Base-by-base conservation (phyloP, 2,888 invertebrate species). In the Melanophora roralis region DNA sequence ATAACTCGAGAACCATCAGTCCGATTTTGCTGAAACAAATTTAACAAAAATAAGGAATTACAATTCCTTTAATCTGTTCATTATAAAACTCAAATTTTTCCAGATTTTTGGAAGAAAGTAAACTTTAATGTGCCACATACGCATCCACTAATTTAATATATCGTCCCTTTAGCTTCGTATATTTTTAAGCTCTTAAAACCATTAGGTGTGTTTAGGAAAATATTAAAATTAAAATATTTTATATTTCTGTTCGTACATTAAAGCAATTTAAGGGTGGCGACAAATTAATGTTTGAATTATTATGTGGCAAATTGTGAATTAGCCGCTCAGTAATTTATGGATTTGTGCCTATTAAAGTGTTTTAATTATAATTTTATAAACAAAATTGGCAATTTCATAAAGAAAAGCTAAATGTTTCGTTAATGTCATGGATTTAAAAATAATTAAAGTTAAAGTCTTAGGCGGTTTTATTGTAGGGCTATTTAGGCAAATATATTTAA, bases 261-360 rank as follows among this genome's bases (percentile, higher is more conserved):
- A 55, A 62, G 23, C 34, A 59, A 60, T 55, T 83, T 75, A 68
- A 64, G 78, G 76, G 81, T 82, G 81, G 74, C 82, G 81, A 80
- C 82, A 84, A 83, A 84, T 83, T 82, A 80, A 78, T 73, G 80
- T 82, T 81, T 84, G 82, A 84, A 83, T 83, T 83, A 84, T 84
- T 84, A 82, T 81, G 82, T 83, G 82, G 83, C 81, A 84, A 83
- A 84, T 84, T 82, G 81, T 83, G 82, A 83, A 83, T 83, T 83
- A 82, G 82, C 75, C 76, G 82, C 78, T 75, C 64, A 60, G 79
- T 79, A 82, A 81, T 82, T 79, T 78, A 81, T 80, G 73, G 80
- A 76, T 80, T 80, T 80, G 49, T 62, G 45, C 62, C 45, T 73
- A 76, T 76, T 71, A 77, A 59, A 77, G 69, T 43, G 64, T 51